Conservation (phyloP, 2,797 vertebrate species). For the Yasuhikotakia modesta region DNA sequence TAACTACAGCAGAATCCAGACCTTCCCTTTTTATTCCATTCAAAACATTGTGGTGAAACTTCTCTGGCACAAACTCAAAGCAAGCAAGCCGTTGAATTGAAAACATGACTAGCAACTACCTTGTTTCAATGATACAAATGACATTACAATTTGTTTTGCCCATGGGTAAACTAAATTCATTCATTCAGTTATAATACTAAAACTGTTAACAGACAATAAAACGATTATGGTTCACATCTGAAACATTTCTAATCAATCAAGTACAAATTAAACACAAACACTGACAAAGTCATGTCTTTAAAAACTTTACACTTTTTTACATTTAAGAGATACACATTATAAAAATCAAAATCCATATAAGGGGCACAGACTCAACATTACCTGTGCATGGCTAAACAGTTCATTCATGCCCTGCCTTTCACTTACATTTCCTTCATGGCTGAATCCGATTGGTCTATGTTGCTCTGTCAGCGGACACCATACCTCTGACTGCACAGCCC, state of each 20-base stretch:
- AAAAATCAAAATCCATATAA: background rate
- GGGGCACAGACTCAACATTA: background rate
- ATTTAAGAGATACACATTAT: too few relatives aligned
- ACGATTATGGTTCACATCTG: background rate
- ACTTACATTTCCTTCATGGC: constrained; percentile 68
- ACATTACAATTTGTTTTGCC: background rate
- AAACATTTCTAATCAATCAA: too few relatives aligned
- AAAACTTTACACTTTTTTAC: background rate
- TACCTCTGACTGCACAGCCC: constrained; percentile 51
- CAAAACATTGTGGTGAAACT: constrained; percentile 28
- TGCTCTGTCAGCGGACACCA: constrained; percentile 59
- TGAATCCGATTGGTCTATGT: constrained; percentile 36
- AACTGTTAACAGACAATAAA: background rate
- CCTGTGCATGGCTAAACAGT: background rate
- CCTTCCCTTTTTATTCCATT: constrained; percentile 49
- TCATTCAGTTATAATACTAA: background rate
- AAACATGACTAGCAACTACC: background rate
- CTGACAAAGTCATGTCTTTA: background rate
- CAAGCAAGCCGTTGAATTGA: background rate
- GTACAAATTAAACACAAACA: background rate
- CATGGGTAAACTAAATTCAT: background rate
- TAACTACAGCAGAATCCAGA: constrained; percentile 70
- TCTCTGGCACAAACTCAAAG: constrained; percentile 5
- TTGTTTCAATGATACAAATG: background rate
- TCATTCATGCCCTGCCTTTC: background rate